phyloP scores from a whole-genome alignment of 2,113 vertebrate genomes.

The Sylvietta virens region DNA sequence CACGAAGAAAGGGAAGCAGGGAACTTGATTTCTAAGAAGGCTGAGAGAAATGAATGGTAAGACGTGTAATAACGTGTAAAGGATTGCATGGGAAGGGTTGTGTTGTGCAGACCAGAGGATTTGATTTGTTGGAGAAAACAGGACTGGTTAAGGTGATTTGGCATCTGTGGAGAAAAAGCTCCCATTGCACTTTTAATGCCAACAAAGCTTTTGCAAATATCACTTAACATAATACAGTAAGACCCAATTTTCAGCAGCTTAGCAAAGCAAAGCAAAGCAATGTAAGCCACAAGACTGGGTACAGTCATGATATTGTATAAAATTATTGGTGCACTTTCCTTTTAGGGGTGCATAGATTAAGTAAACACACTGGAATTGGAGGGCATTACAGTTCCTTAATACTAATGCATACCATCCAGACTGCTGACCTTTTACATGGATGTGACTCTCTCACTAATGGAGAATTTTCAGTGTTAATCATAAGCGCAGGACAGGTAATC shows the following conservation, averaged over 20 bases:
- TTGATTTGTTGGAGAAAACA: background rate
- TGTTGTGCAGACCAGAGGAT: background rate
- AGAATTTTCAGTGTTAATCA: background rate
- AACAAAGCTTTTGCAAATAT: background rate
- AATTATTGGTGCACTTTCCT: background rate
- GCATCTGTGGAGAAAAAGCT: background rate
- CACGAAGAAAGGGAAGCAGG: background rate
- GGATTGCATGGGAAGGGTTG: background rate
- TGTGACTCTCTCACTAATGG: background rate
- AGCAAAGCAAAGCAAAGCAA: background rate
- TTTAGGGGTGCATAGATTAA: background rate
- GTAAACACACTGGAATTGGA: background rate
- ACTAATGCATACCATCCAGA: background rate
- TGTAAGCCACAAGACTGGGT: background rate
- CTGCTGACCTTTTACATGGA: background rate
- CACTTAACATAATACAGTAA: background rate
- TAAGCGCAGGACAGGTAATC: background rate
- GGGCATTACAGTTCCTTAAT: background rate
- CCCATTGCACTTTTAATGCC: background rate
- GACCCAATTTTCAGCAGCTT: background rate
- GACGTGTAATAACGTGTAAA: background rate
- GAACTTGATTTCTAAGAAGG: background rate
- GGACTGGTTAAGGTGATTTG: background rate
- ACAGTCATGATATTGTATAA: background rate
- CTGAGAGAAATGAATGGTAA: background rate